phyloP scores from a whole-genome alignment of 2,888 invertebrate genomes.

The Hirtodrosophila alboralis region DNA sequence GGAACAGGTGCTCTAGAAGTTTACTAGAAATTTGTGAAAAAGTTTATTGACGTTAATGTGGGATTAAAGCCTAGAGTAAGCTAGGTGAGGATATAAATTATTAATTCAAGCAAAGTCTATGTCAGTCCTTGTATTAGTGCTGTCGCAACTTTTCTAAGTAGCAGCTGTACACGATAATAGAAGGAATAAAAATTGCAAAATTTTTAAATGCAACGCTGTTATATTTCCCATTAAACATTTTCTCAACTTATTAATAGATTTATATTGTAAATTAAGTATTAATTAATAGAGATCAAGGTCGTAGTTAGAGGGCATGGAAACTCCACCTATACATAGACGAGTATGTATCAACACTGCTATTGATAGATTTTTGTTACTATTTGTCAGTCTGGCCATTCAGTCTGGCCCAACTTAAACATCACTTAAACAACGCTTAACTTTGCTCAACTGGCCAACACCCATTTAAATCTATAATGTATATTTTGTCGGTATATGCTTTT shows the following conservation, averaged over 20 bases:
- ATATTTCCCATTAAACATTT: too few relatives aligned
- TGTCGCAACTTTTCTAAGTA: too few relatives aligned
- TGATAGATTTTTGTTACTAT: background rate
- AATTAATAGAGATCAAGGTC: too few relatives aligned
- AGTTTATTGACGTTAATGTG: conserved; percentile 25
- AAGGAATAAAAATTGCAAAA: too few relatives aligned
- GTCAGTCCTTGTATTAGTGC: background rate
- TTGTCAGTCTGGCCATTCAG: background rate
- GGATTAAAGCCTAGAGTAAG: conserved; percentile 8
- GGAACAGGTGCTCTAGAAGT: too few relatives aligned
- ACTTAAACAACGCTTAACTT: conserved; percentile 48
- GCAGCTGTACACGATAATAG: too few relatives aligned
- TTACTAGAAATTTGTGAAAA: conserved; percentile 11
- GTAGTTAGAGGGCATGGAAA: too few relatives aligned
- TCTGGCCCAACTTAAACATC: conserved; percentile 22
- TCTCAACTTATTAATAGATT: too few relatives aligned
- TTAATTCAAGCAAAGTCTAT: background rate
- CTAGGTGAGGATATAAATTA: background rate
- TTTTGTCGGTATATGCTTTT: conserved; percentile 1
- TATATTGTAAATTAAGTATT: too few relatives aligned
- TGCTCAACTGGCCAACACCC: conserved; percentile 67
- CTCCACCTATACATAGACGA: too few relatives aligned
- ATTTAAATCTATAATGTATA: conserved; percentile 44
- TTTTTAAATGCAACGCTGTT: too few relatives aligned
- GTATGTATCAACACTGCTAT: too few relatives aligned